Conservation (phyloP, 2,113 vertebrate genomes). For the Cynoglossus semilaevis region DNA sequence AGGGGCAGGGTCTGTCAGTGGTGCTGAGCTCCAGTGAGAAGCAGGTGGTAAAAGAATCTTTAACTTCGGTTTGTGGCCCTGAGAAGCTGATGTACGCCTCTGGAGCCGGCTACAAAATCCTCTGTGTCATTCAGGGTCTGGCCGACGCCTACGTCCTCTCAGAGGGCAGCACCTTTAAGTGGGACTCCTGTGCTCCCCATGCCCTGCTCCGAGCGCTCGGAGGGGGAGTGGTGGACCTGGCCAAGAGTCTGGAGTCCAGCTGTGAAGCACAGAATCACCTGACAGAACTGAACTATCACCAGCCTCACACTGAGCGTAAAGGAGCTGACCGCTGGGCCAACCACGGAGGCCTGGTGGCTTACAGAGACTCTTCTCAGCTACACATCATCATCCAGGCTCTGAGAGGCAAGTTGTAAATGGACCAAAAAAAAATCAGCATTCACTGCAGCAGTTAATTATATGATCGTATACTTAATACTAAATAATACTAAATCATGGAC, state of each 20-base stretch:
- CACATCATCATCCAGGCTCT: conserved; percentile 56
- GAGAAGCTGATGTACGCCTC: conserved; percentile 71
- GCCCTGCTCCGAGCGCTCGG: conserved; percentile 78
- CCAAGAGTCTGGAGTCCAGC: conserved; percentile 40
- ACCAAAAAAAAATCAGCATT: neutral
- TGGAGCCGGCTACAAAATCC: conserved; percentile 79
- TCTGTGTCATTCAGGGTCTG: conserved; percentile 78
- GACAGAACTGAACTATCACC: conserved; percentile 75
- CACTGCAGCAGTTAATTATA: conserved; percentile 6
- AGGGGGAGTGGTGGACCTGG: conserved; percentile 71
- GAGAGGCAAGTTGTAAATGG: conserved; percentile 60
- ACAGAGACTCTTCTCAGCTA: conserved; percentile 64
- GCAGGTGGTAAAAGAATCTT: conserved; percentile 57
- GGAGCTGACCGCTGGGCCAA: conserved; percentile 79
- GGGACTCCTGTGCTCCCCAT: conserved; percentile 80
- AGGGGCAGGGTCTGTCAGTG: conserved; percentile 40
- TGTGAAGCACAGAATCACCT: neutral
- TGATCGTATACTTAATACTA: conserved; percentile 6
- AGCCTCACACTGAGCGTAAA: conserved; percentile 34
- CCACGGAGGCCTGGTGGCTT: conserved; percentile 75
- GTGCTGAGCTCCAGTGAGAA: conserved; percentile 81
- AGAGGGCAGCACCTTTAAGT: conserved; percentile 79
- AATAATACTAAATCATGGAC: too few species aligned
- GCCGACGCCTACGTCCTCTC: conserved; percentile 77
- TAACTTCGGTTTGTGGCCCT: conserved; percentile 59